A percentile compares a stretch with the other conserved stretches of the same genome.
These are phyloP conservation scores for Platyrinchus mystaceus DNA, from an alignment of 2,797 vertebrate species.

Conservation along the genomic window DNA sequence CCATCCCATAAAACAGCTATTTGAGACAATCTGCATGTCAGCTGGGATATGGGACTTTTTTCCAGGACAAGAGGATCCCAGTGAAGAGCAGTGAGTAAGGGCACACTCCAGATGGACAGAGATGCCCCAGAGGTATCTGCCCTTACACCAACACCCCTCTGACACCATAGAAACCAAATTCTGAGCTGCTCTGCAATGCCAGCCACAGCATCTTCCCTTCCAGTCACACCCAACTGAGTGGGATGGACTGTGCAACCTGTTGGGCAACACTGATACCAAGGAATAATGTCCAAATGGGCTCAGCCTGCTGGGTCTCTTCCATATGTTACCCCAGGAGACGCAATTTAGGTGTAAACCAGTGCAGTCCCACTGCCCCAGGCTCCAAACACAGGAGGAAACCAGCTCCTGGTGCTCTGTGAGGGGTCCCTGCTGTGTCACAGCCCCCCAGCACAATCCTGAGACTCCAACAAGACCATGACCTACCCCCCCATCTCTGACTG, in stretches of 20 bases:
- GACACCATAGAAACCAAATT: neutral
- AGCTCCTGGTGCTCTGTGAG: neutral
- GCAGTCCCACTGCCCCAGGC: neutral
- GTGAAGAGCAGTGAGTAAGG: neutral
- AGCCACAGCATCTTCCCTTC: neutral
- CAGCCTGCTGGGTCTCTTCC: neutral
- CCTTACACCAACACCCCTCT: fast-evolving
- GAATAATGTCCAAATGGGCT: neutral
- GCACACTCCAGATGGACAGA: neutral
- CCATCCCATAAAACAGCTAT: neutral
- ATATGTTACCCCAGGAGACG: neutral
- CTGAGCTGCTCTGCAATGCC: neutral
- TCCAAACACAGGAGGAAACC: neutral
- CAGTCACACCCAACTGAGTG: neutral
- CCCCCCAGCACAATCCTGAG: neutral
- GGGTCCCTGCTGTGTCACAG: neutral
- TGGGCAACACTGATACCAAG: neutral
- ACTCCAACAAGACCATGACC: neutral
- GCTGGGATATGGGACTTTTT: neutral
- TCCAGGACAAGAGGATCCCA: neutral
- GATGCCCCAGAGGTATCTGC: neutral
- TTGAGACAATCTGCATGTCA: neutral
- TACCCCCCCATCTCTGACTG: conserved; percentile 98
- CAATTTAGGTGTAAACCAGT: neutral
- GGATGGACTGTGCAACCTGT: neutral